Evolutionary conservation across 2,888 invertebrate genomes (phyloP), one percentile per base, ranked within the genome.

Genomic region (Clivina fossor): DNA sequence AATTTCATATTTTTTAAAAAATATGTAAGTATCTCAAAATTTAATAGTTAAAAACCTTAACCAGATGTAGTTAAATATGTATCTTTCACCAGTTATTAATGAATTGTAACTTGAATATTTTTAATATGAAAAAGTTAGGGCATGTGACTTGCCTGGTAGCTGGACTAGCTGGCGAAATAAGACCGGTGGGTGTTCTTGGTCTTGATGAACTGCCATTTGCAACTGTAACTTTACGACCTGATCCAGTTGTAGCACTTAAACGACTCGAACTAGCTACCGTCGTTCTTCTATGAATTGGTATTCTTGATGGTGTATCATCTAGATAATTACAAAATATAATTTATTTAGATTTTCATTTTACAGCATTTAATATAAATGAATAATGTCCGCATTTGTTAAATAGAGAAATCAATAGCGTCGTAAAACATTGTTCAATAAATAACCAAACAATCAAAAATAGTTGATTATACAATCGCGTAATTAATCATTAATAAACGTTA

Each of bases 281-380:
- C 9, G 79, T 76, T 70, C 86, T 84, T 72, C 87, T 83, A 58
- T 86, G 80, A 76, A 83, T 79, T 58, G 92, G 92, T 72, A 91
- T 91, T 69, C 91, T 86, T 62, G 90, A 88, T 59, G 86, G 89
- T 37, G 90, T 89, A 40, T 82, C 84, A 67, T 88, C 88, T 71
- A 9, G 9, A 9, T 30, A 30, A 28, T 9, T 7, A 26, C 26
- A 56, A 48, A 7, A 37, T 43, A 47, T n/a, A n/a, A n/a, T n/a
- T n/a, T n/a, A n/a, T n/a, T n/a, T n/a, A n/a, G n/a, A n/a, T n/a
- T n/a, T n/a, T n/a, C n/a, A n/a, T n/a, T n/a, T n/a, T n/a, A n/a
- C n/a, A n/a, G n/a, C n/a, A n/a, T n/a, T n/a, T n/a, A n/a, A n/a
- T n/a, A n/a, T n/a, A n/a, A n/a, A n/a, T n/a, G n/a, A n/a, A n/a